Evolutionary conservation across 2,797 vertebrate genomes (phyloP), one percentile per base, ranked within the genome.

Genomic region (Chaunax sp.): DNA sequence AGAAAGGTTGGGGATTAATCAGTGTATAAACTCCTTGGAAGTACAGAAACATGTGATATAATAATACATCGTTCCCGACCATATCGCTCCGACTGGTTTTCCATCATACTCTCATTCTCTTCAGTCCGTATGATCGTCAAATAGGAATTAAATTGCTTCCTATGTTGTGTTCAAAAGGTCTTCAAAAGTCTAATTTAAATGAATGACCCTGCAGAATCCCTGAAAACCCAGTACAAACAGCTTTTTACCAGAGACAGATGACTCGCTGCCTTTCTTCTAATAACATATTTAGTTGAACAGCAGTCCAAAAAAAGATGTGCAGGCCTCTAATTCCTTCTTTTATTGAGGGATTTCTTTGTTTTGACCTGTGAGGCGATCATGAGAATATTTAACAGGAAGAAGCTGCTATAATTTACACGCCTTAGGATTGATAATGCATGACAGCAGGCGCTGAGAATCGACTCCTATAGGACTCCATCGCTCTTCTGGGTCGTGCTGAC

Each of bases 391-490:
- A 70, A 22, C 1, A 3, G 30, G 3, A 44, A 22, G 25, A 52
- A 44, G 65, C 40, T 41, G 59, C 45, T 22, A 14, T 16, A 26
- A 6, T 61, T 40, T 28, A 22, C 19, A 64, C 64, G 56, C 26
- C 6, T 2, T 14, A 13, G 33, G 63, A 71, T 68, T 80, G 73
- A 80, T 67, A n/a, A 69, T 75, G 57, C 62, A 53, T 14, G 33
- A 64, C 47, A 25, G 38, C 0, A 0, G n/a, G 3, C 0, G 12
- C 19, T 0, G 54, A 30, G 33, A 55, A 77, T 66, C 23, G 6
- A 72, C 68, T 56, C 51, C 9, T 38, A 64, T 47, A 59, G 65
- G 66, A 73, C n/a, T 78, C 61, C 5, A 61, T 79, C 75, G 1
- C 40, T 75, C 41, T 19, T 30, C 41, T 9, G 54, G 40, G 47